These are phyloP conservation scores for Globodera rostochiensis DNA, from an alignment of 1,140 invertebrate genomes.

Conservation along the genomic window DNA sequence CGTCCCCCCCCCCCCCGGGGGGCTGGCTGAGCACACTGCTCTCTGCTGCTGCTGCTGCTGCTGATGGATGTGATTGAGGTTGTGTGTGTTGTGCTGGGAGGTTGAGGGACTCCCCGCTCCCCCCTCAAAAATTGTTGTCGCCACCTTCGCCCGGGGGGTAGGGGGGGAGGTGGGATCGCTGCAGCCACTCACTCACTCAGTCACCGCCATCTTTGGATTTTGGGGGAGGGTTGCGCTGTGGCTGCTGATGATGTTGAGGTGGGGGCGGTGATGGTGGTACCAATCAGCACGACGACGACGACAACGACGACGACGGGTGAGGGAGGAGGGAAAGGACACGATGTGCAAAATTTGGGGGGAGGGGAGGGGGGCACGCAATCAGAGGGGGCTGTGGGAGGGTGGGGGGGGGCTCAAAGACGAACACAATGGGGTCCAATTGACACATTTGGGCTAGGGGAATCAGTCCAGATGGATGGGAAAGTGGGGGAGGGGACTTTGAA, in stretches of 20 bases:
- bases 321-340: neutral
- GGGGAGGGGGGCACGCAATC: neutral
- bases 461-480: neutral
- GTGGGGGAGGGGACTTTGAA: neutral
- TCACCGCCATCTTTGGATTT: neutral
- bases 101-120: neutral
- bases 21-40: no score
- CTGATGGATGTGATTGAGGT: constrained; percentile 1
- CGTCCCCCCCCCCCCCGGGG: no score
- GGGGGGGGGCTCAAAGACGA: neutral
- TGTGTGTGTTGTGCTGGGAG: neutral
- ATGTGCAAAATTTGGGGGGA: neutral
- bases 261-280: neutral
- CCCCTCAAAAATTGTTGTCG: constrained; percentile 2
- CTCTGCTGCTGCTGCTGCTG: neutral
- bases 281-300: neutral
- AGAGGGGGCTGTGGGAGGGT: neutral
- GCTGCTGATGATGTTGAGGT: neutral
- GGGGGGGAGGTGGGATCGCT: neutral
- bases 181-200: neutral
- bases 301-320: neutral
- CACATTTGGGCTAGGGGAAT: neutral
- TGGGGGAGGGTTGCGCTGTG: neutral
- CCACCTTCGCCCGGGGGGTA: neutral
- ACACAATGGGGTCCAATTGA: constrained; percentile 2